A percentile compares a stretch with the other conserved stretches of the same genome.
Evolutionary conservation across 2,888 invertebrate species (phyloP).

Genomic region (Drosophila vallismaia): DNA sequence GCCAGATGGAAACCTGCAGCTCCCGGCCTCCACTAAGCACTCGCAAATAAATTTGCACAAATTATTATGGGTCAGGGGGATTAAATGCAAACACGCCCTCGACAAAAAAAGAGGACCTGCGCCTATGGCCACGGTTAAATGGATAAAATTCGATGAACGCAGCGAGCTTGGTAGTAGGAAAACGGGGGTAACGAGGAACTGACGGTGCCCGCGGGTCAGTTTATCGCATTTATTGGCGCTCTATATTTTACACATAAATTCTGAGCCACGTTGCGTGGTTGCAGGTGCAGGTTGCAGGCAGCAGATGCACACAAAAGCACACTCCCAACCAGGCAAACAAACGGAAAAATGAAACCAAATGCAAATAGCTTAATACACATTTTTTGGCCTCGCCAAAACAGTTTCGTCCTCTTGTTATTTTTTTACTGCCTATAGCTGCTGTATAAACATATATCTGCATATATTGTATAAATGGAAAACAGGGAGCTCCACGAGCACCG

Average conservation of each 20-base stretch:
- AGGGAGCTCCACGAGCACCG: slow-evolving; percentile 14
- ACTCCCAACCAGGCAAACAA: slow-evolving; percentile 15
- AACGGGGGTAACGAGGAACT: not conserved
- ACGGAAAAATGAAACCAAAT: slow-evolving; percentile 33
- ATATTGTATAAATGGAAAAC: slow-evolving; percentile 16
- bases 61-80: slow-evolving; percentile 77
- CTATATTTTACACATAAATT: slow-evolving; percentile 72
- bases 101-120: slow-evolving; percentile 26
- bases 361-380: slow-evolving; percentile 74
- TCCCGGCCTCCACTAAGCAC: slow-evolving; percentile 59
- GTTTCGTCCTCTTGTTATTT: slow-evolving; percentile 3
- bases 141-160: slow-evolving; percentile 35
- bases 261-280: slow-evolving; percentile 33
- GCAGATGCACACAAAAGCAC: slow-evolving; percentile 26
- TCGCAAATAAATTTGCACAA: slow-evolving; percentile 78
- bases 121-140: slow-evolving; percentile 46
- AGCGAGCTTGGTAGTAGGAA: not conserved
- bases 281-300: slow-evolving; percentile 61
- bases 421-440: not conserved
- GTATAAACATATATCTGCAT: slow-evolving; percentile 17
- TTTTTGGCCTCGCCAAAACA: slow-evolving; percentile 46
- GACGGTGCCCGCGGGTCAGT: slow-evolving; percentile 45
- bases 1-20: slow-evolving; percentile 44
- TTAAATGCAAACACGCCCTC: slow-evolving; percentile 57
- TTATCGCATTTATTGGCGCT: slow-evolving; percentile 74